Conservation (phyloP, 2,888 invertebrate species). For the Tortricodes alternella region DNA sequence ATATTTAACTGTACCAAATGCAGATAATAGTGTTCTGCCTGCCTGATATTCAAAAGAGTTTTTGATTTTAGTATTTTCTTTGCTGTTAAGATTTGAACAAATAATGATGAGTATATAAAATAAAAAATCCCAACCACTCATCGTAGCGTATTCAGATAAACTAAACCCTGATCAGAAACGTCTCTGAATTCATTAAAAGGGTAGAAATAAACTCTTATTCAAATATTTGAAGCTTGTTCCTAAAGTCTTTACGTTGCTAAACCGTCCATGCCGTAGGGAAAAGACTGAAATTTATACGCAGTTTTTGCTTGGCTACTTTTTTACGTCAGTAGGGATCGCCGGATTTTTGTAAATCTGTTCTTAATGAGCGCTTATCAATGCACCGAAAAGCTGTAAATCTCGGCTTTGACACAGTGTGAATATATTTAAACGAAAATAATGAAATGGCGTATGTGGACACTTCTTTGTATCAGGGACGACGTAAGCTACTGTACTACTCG, state of each 20-base stretch:
- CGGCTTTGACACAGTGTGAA: neutral
- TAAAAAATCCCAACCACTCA: too few species aligned
- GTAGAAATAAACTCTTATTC: neutral
- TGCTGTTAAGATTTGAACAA: too few species aligned
- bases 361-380: neutral
- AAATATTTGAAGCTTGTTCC: neutral
- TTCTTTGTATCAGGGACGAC: neutral
- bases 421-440: neutral
- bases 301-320: slow-evolving; percentile 8
- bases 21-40: neutral
- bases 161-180: neutral
- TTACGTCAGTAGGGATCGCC: neutral
- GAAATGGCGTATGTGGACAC: neutral
- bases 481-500: slow-evolving; percentile 7
- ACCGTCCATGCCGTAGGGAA: neutral
- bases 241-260: slow-evolving; percentile 9
- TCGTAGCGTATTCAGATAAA: too few species aligned
- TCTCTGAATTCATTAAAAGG: neutral
- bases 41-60: neutral
- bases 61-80: neutral
- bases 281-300: neutral
- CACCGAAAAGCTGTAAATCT: neutral
- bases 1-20: neutral
- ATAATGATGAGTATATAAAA: too few species aligned
- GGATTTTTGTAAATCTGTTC: slow-evolving; percentile 11